Base-by-base conservation (phyloP, 2,888 invertebrate species). In the Campoplex nolae region DNA sequence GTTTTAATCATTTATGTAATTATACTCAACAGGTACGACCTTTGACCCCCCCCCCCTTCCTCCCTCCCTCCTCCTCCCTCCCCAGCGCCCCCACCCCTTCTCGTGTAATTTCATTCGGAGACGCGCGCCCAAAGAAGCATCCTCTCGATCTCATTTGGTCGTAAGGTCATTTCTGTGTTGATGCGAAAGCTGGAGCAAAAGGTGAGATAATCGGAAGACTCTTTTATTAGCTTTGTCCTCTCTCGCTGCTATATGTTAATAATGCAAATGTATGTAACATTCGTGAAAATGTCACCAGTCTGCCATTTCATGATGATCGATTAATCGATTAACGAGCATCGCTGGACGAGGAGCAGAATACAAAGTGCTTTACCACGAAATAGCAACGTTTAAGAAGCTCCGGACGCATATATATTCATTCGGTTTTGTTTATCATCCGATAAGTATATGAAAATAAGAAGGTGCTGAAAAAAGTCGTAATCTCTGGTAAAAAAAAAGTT, bases 261-360 rank as follows among this genome's bases (percentile, higher is more conserved):
- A 92, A 92, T 92, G 92, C 90, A 92, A 91, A 91, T 65, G 86
- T 82, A 85, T 82, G 83, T 51, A 45, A 89, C 88, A 68, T 78
- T 78, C 88, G 84, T 89, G 91, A 86, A 92, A 93, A 92, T 91
- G 92, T 92, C 92, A 91, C 89, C 90, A 88, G 89, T 89, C 86
- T 38, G 74, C 62, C 74, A 68, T 35, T 38, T 32, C 23, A 23
- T 23, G 8, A 71, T 83, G 78, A 83, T 89, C 88, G 84, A 86
- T 89, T 86, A 86, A 88, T 89, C 87, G 88, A 88, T 88, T 83
- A 62, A 73, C 67, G 54, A 58, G 38, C 75, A 70, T 51, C 68
- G 28, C 38, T 38, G 11, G 23, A 23, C 0, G 23, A 16, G 42
- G 83, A 68, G n/a, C 45, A 58, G 28, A 70, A 56, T 38, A 38